Evolutionary conservation across 2,113 vertebrate genomes (phyloP), one percentile per base, ranked within the genome.

Genomic region (Bufo gargarizans): DNA sequence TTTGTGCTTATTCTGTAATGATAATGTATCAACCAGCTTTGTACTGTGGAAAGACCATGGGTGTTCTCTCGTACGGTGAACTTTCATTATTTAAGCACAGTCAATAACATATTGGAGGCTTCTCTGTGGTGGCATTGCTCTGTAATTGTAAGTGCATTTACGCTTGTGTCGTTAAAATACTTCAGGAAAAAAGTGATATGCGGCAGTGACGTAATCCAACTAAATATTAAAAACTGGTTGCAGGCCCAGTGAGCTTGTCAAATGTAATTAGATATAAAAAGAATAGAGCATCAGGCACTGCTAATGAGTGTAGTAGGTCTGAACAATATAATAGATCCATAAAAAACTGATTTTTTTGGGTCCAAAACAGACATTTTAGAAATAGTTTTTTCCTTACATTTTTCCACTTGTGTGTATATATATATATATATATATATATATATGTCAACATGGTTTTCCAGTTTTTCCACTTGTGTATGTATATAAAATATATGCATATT

Each of bases 11-110:
- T 49, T 76, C 50, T 17, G 5, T 76, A 76, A 76, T 50, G 45
- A 76, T 56, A 56, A 78, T 78, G 43, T 78, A 78, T 78, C 77
- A 78, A 78, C 9, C 77, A 22, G 77, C 77, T 78, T n/a, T 16
- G 20, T 78, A 2, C 77, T 55, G 77, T 53, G 49, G 50, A 53
- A 56, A 78, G 20, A 55, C 49, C 77, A 78, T 55, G 20, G 77
- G 49, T 55, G 77, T 53, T 78, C 49, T 78, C 20, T n/a, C 20
- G 8, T 56, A 78, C 50, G 56, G 77, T 78, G 77, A 55, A 78
- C 77, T 56, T 78, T 78, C 77, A 78, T 78, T 55, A 55, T 78
- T 77, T 78, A 56, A 33, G 77, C 20, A 22, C 50, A 78, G 77
- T 55, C 50, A 78, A 53, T 78, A 78, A 78, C 56, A 53, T 78